A percentile compares a stretch with the other conserved stretches of the same genome.
These are phyloP conservation scores for Atrina japonica DNA, from an alignment of 2,888 invertebrate species.

Conservation along the genomic window DNA sequence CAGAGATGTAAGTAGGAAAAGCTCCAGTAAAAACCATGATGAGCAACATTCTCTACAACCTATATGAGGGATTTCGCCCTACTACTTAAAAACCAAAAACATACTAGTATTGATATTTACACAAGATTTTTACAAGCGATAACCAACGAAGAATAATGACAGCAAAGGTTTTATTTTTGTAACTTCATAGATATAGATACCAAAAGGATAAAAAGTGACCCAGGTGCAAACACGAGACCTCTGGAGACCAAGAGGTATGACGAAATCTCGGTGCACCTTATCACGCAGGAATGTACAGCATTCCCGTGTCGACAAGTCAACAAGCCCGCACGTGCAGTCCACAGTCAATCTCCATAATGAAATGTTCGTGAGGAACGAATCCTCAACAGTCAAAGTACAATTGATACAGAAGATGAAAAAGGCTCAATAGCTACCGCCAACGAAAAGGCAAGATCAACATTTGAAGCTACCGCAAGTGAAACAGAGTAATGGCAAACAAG, in stretches of 20 bases:
- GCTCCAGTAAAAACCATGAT: conserved; percentile 11
- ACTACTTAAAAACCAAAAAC: conserved; percentile 27
- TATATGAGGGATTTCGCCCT: conserved; percentile 27
- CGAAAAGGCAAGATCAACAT: too few relatives aligned
- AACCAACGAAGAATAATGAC: conserved; percentile 43
- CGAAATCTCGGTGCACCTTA: conserved; percentile 42
- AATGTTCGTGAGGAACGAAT: too few relatives aligned
- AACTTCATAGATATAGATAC: conserved; percentile 42
- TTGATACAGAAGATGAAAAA: too few relatives aligned
- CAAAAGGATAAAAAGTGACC: conserved; percentile 40
- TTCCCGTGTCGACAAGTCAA: too few relatives aligned
- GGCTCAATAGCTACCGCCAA: too few relatives aligned
- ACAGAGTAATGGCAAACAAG: too few relatives aligned
- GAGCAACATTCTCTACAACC: conserved; percentile 32
- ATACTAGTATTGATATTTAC: conserved; percentile 37
- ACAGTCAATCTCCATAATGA: too few relatives aligned
- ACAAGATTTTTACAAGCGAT: too few relatives aligned
- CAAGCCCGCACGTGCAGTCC: too few relatives aligned
- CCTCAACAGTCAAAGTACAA: too few relatives aligned
- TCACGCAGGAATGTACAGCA: too few relatives aligned
- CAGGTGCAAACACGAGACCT: conserved; percentile 43
- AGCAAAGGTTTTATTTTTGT: conserved; percentile 34
- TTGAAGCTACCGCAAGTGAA: too few relatives aligned
- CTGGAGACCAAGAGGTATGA: conserved; percentile 31
- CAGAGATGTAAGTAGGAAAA: conserved; percentile 24